phyloP scores from a whole-genome alignment of 2,888 invertebrate genomes.

The Erebia aethiops region DNA sequence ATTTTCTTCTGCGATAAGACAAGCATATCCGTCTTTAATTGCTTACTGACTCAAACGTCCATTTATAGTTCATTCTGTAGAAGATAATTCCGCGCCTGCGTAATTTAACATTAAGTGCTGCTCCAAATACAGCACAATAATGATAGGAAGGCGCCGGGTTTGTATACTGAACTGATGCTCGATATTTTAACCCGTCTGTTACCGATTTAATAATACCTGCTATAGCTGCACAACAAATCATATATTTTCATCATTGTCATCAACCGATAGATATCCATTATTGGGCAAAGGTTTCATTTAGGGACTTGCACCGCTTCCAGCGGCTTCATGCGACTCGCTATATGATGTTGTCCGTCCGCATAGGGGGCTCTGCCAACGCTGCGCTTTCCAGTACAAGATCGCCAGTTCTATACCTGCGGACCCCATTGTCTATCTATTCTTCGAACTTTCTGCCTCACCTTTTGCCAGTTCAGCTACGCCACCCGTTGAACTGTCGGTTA shows the following conservation, averaged over 20 bases:
- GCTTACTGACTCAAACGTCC: constrained; percentile 40
- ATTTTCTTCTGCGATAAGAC: constrained; percentile 21
- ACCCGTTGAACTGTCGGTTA: no score
- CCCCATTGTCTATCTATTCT: no score
- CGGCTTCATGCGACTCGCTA: no score
- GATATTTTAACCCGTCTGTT: constrained; percentile 11
- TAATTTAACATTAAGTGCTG: constrained; percentile 62
- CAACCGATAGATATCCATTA: no score
- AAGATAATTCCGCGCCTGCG: constrained; percentile 52
- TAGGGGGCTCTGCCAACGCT: no score
- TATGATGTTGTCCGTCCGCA: no score
- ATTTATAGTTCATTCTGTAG: constrained; percentile 41
- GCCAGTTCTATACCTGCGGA: no score
- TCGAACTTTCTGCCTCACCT: no score
- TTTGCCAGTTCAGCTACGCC: no score
- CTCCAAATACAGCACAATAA: constrained; percentile 51
- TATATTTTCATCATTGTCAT: not conserved
- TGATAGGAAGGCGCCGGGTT: constrained; percentile 35
- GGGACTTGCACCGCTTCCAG: no score
- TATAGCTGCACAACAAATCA: not conserved
- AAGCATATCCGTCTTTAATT: constrained; percentile 28
- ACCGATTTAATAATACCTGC: constrained; percentile 2
- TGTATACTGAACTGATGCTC: constrained; percentile 22
- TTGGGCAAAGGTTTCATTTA: no score
- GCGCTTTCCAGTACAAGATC: no score